Conservation (phyloP, 2,113 vertebrate species). For the Oryzias woworae region DNA sequence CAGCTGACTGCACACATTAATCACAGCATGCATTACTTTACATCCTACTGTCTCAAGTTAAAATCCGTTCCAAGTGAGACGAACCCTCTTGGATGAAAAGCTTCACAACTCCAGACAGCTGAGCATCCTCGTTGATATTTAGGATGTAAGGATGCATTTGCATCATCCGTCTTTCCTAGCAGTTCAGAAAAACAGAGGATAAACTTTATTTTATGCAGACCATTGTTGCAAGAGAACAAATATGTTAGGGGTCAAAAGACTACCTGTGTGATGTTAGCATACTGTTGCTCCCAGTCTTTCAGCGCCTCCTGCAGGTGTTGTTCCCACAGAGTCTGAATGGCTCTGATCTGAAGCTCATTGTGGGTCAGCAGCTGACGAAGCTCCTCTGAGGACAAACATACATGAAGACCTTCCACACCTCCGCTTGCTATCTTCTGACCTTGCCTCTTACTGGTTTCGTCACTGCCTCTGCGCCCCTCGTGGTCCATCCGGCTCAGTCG, state of each 20-base stretch:
- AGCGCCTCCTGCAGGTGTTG: conserved; percentile 81
- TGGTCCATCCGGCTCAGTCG: conserved; percentile 74
- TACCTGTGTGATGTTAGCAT: conserved; percentile 78
- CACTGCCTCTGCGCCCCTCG: conserved; percentile 71
- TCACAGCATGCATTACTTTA: no score
- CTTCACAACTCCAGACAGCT: conserved; percentile 87
- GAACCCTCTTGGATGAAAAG: conserved; percentile 84
- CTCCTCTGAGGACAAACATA: conserved; percentile 69
- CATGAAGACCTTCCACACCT: not conserved
- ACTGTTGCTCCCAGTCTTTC: conserved; percentile 83
- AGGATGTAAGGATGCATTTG: conserved; percentile 84
- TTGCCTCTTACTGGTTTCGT: conserved; percentile 76
- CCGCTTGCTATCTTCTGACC: not conserved
- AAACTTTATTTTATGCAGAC: no score
- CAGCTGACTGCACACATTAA: no score
- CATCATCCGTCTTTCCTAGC: conserved; percentile 84
- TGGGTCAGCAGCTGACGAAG: conserved; percentile 74
- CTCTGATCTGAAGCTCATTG: conserved; percentile 75
- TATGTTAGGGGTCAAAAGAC: not conserved
- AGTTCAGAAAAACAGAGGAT: not conserved
- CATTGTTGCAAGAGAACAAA: no score
- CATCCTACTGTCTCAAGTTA: no score
- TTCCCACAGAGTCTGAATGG: conserved; percentile 81
- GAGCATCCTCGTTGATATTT: conserved; percentile 87
- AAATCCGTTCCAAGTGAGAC: not conserved